Evolutionary conservation across 2,113 vertebrate species (phyloP), one percentile per base, ranked within the genome.

Genomic region (Jaculus jaculus): DNA sequence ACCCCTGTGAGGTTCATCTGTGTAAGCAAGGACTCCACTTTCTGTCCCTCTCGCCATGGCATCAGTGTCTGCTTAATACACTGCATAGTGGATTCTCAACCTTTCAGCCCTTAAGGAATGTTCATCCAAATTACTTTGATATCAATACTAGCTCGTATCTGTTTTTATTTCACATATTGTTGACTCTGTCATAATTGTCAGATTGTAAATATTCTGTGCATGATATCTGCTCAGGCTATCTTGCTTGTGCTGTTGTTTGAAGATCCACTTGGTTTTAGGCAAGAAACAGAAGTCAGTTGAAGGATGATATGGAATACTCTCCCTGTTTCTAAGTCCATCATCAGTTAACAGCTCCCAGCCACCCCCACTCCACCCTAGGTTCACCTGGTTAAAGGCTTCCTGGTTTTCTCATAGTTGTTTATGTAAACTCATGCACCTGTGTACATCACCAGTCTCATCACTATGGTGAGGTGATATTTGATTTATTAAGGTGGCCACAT

Each of bases 251-350:
- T 90, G 20, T 20, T 54, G 58, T 65, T 72, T 94, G 90, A 86
- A 95, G 86, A 21, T 28, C 21, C 47, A 71, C 74, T 81, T 93
- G 42, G 23, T 75, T 91, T 97, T 73, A 65, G 75, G 77, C 9
- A 65, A 87, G 61, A 28, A 79, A 63, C 51, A 90, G 65, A 93
- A 87, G 23, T 71, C 51, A n/a, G 15, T 73, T 89, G n/a, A 89
- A 81, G 47, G 75, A 84, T 65, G 84, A 23, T 17, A 10, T 21
- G n/a, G 23, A 89, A 32, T 74, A 17, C 7, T 91, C 37, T 51
- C 34, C 18, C 17, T 91, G 42, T 69, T 93, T 82, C 47, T 87
- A 85, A 92, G 21, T 63, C 60, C 60, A 13, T 72, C 73, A 54
- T 34, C 30, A 21, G 47, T 85, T 71, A 77, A 24, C n/a, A 26